Conservation (phyloP, 2,797 vertebrate species). For the Acipenser transmontanus region DNA sequence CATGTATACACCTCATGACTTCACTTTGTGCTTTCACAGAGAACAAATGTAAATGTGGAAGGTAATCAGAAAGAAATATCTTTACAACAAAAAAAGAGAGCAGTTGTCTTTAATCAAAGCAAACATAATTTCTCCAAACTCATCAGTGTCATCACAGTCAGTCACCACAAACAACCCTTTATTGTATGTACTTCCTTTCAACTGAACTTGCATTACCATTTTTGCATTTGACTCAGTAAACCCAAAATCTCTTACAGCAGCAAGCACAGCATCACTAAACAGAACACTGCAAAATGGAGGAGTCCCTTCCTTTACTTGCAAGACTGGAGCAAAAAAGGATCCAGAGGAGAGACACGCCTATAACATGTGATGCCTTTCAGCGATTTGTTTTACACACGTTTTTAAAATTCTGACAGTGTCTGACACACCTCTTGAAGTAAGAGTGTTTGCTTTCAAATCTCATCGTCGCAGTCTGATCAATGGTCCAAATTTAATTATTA, state of each 20-base stretch:
- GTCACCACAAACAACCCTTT: too few relatives aligned
- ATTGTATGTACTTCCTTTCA: not conserved
- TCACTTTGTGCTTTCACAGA: too few relatives aligned
- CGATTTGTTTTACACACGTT: conserved; percentile 8
- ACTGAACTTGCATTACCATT: not conserved
- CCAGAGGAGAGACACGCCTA: conserved; percentile 8
- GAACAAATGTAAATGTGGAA: too few relatives aligned
- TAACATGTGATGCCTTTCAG: conserved; percentile 19
- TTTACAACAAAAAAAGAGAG: too few relatives aligned
- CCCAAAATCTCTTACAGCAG: not conserved
- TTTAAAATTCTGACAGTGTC: conserved; percentile 9
- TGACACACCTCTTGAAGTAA: conserved; percentile 18
- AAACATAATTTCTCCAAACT: too few relatives aligned
- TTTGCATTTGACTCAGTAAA: not conserved
- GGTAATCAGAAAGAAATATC: too few relatives aligned
- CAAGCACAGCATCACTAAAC: conserved; percentile 8
- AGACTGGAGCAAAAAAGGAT: conserved; percentile 13
- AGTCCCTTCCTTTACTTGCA: conserved; percentile 9
- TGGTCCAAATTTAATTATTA: conserved; percentile 14
- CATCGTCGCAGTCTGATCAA: conserved; percentile 12
- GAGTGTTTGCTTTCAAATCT: conserved; percentile 18
- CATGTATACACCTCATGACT: too few relatives aligned
- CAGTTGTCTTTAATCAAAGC: too few relatives aligned
- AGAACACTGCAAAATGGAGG: conserved; percentile 3
- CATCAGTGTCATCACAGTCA: too few relatives aligned